Conservation (phyloP, 2,888 invertebrate species). For the Lumbricus terrestris region DNA sequence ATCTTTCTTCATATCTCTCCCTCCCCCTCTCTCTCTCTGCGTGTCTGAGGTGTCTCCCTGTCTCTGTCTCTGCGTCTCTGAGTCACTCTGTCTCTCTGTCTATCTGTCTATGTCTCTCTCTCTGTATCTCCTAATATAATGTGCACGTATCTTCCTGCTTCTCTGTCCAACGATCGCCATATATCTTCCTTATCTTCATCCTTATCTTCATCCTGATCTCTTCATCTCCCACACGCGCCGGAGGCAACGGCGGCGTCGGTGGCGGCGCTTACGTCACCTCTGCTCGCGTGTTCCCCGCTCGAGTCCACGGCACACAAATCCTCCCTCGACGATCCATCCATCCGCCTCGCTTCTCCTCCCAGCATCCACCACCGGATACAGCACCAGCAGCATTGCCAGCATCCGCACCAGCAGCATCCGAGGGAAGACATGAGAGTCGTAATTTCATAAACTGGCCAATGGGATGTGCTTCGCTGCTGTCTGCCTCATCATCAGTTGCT, state of each 20-base stretch:
- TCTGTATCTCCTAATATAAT: neutral
- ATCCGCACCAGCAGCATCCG: neutral
- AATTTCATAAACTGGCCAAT: neutral
- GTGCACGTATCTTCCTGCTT: neutral
- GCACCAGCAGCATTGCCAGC: slow-evolving; percentile 11
- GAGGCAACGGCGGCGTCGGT: too few relatives aligned
- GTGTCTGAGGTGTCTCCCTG: too few relatives aligned
- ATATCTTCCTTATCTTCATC: slow-evolving; percentile 6
- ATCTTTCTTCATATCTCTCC: slow-evolving; percentile 20
- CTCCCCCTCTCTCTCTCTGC: slow-evolving; percentile 8
- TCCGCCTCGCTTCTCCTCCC: slow-evolving; percentile 38
- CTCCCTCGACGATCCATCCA: slow-evolving; percentile 34
- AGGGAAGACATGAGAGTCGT: neutral
- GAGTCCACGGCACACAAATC: neutral
- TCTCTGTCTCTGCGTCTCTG: neutral
- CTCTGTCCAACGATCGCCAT: neutral
- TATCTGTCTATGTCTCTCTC: neutral
- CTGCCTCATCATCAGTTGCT: too few relatives aligned
- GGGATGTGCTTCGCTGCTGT: neutral
- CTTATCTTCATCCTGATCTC: neutral
- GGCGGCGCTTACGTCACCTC: slow-evolving; percentile 11
- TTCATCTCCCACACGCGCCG: neutral
- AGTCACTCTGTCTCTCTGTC: neutral
- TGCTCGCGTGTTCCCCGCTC: neutral
- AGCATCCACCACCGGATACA: slow-evolving; percentile 30